Evolutionary conservation across 2,113 vertebrate genomes (phyloP), one percentile per base, ranked within the genome.

Genomic region (Nothocercus julius): DNA sequence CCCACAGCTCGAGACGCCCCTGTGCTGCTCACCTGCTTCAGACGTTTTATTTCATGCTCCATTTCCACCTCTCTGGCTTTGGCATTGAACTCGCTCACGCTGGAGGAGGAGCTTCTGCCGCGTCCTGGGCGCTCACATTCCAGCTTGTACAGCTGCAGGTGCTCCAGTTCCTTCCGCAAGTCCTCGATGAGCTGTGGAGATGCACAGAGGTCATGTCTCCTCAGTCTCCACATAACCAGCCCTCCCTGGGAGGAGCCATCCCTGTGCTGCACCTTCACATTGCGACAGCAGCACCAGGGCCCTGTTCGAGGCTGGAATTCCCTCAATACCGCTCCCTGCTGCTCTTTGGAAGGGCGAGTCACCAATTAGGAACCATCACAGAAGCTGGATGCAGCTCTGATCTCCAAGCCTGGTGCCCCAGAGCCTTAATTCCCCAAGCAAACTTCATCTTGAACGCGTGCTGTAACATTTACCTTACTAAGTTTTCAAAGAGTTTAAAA

Each of bases 91-190:
- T 99, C 99, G 3, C 98, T 97, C 82, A 99, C 73, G 21, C 98
- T 95, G 1, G 98, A 98, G 12, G 99, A 98, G 1, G 98, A 98
- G 77, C 98, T 98, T 28, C 99, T 98, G 15, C 98, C 98, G 32
- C 99, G 97, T 14, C 99, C 98, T 0, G 98, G 97, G 54, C 98
- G 98, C 92, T 99, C 99, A 2, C 98, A 97, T 81, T 99, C 99
- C 97, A 99, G 97, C 90, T 99, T 99, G 95, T 98, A 99, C 51
- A 99, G 96, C 97, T 99, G 99, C 93, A 99, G 90, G 93, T 99
- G 98, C 91, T 99, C 99, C 95, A 99, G 97, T 53, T 99, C 99
- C 96, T 98, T 98, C 47, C 99, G 97, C 87, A 99, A 89, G 95
- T 99, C 99, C 81, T 99, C 99, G 6, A 99, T 99, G 85, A 99